phyloP scores from a whole-genome alignment of 1,140 invertebrate genomes.

The Meteorus sp. region DNA sequence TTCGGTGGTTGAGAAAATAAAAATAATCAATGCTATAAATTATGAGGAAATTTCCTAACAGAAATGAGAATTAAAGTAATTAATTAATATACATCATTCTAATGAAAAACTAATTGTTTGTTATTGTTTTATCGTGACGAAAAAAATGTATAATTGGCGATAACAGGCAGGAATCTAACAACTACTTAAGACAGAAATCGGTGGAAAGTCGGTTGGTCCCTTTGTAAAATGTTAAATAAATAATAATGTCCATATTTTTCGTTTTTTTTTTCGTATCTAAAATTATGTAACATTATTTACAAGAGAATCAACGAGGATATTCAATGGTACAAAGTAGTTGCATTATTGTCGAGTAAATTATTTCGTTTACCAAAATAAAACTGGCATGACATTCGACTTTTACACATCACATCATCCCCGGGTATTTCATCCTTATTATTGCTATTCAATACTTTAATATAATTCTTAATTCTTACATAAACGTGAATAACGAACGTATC shows the following conservation, averaged over 20 bases:
- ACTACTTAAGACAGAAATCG: constrained; percentile 58
- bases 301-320: constrained; percentile 33
- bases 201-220: constrained; percentile 59
- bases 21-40: too few species aligned
- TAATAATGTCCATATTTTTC: constrained; percentile 32
- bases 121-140: constrained; percentile 16
- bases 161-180: constrained; percentile 47
- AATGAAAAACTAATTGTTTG: neutral
- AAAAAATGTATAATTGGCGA: constrained; percentile 45
- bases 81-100: constrained; percentile 1
- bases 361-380: too few species aligned
- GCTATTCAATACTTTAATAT: constrained; percentile 14
- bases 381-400: neutral
- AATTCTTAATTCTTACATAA: neutral
- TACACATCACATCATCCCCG: neutral
- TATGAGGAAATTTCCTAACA: too few species aligned
- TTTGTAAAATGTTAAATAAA: constrained; percentile 40
- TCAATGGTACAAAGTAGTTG: neutral
- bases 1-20: too few species aligned
- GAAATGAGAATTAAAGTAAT: constrained; percentile 1
- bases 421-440: neutral
- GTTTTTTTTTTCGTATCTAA: constrained; percentile 19
- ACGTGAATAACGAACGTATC: neutral
- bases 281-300: constrained; percentile 55
- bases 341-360: neutral